These are phyloP conservation scores for Pelodytes ibericus DNA, from an alignment of 2,797 vertebrate species.

Conservation along the genomic window DNA sequence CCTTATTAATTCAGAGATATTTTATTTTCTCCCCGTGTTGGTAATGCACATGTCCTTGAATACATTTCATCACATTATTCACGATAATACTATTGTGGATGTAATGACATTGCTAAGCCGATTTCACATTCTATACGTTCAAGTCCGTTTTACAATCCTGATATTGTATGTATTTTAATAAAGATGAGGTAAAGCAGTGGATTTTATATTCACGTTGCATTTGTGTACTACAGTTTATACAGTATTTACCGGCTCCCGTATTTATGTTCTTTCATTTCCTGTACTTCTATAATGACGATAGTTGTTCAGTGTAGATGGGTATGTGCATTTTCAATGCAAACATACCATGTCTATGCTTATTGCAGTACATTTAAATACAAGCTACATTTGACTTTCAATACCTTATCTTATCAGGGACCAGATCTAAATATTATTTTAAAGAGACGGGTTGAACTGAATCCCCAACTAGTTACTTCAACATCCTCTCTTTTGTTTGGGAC, in stretches of 20 bases:
- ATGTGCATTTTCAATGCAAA: too few species aligned
- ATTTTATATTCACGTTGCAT: constrained; percentile 27
- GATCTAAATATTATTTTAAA: too few species aligned
- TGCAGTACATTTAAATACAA: too few species aligned
- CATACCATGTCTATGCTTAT: too few species aligned
- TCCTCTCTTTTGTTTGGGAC: too few species aligned
- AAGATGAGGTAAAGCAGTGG: constrained; percentile 26
- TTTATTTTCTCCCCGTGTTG: constrained; percentile 31
- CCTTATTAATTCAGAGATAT: constrained; percentile 40
- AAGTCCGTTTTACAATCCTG: constrained; percentile 16
- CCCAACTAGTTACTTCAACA: too few species aligned
- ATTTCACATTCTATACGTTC: constrained; percentile 39
- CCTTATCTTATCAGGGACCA: too few species aligned
- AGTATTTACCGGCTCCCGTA: not conserved
- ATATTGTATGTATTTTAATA: constrained; percentile 20
- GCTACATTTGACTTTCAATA: too few species aligned
- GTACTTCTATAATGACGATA: too few species aligned
- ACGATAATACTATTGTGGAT: constrained; percentile 38
- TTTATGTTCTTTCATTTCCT: not conserved
- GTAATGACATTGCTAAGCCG: constrained; percentile 46
- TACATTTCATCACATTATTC: constrained; percentile 41
- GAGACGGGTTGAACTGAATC: too few species aligned
- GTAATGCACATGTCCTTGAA: constrained; percentile 50
- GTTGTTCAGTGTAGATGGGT: not conserved
- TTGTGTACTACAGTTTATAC: constrained; percentile 21